Percentiles rank a stretch among this genome's conserved stretches.
Conservation (phyloP, 2,797 vertebrate genomes). For the Xenops minutus region DNA sequence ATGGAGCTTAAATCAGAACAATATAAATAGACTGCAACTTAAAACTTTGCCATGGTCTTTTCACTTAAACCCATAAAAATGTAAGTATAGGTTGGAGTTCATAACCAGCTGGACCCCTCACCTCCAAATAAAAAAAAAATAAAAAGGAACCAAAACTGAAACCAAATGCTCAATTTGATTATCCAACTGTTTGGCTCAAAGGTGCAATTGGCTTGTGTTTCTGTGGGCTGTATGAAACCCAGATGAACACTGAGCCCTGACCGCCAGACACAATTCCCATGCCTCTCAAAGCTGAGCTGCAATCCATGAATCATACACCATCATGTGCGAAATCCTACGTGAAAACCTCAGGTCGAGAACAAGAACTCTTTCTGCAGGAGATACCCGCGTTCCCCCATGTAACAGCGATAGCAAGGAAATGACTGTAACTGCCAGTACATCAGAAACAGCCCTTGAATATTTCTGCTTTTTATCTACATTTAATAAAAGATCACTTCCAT, state of each 20-base stretch:
- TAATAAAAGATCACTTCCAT: not conserved
- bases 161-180: not conserved
- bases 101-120: not conserved
- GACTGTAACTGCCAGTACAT: not conserved
- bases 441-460: not conserved
- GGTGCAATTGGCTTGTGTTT: not conserved
- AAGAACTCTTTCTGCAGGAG: not conserved
- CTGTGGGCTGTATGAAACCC: not conserved
- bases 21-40: not conserved
- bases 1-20: not conserved
- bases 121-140: not conserved
- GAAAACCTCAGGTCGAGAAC: not conserved
- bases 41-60: not conserved
- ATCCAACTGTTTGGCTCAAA: not conserved
- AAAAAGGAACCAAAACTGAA: not conserved
- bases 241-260: not conserved
- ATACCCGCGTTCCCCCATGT: not conserved
- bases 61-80: not conserved
- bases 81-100: not conserved
- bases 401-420: not conserved
- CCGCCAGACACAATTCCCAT: not conserved
- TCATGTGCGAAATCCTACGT: not conserved
- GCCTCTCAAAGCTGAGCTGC: not conserved
- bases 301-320: not conserved
- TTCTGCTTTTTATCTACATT: not conserved